phyloP scores from a whole-genome alignment of 2,797 vertebrate genomes.

The Phataginus tetradactyla region DNA sequence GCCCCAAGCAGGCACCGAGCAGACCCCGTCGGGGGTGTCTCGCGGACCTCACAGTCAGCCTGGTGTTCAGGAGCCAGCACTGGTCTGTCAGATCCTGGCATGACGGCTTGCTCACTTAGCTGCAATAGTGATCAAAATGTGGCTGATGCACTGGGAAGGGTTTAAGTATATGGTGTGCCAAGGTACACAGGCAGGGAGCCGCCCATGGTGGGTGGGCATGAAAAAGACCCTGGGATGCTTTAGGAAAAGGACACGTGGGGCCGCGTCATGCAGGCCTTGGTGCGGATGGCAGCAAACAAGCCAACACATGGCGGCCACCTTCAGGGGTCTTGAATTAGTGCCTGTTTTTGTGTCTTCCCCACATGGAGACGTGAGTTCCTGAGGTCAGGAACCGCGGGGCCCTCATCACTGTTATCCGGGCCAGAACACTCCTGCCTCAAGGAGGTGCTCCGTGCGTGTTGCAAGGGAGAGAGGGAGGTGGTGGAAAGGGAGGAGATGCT shows the following conservation, averaged over 20 bases:
- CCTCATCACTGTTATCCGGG: background rate
- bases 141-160: background rate
- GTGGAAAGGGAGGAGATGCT: accelerated
- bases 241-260: background rate
- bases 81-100: background rate
- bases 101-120: background rate
- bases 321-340: background rate
- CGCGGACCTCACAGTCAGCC: background rate
- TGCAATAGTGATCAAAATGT: background rate
- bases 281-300: background rate
- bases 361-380: background rate
- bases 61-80: background rate
- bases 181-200: background rate
- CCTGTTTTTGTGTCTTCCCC: background rate
- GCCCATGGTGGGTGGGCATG: background rate
- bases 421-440: background rate
- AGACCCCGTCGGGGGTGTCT: background rate
- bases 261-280: background rate
- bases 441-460: background rate
- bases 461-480: background rate
- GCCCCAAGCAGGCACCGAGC: background rate
- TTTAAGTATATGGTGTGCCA: background rate
- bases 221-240: background rate
- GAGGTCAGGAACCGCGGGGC: background rate
- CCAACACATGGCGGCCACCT: too few species aligned